Percentiles rank a stretch among this genome's conserved stretches.
These are phyloP conservation scores for Cathartes aura DNA, from an alignment of 2,113 vertebrate species.

Conservation along the genomic window DNA sequence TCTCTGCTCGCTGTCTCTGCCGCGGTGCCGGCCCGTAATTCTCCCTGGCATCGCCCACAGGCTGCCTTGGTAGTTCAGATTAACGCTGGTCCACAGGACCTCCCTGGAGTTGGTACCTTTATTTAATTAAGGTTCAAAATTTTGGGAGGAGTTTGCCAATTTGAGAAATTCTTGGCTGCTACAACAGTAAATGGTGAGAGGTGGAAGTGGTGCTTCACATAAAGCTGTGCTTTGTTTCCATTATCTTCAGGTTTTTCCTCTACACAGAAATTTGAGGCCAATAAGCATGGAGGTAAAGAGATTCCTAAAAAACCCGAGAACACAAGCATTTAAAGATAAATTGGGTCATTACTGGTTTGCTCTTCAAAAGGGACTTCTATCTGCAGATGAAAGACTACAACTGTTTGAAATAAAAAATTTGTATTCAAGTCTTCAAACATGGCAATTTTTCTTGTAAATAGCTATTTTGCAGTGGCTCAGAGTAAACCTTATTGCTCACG, in stretches of 20 bases:
- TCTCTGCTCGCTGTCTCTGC: too few relatives aligned
- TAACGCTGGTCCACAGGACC: fast-evolving
- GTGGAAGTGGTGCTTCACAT: background rate
- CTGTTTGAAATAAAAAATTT: background rate
- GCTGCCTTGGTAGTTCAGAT: fast-evolving
- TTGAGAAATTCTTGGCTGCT: background rate
- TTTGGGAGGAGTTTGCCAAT: background rate
- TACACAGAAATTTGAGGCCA: background rate
- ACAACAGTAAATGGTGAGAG: background rate
- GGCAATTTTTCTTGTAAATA: background rate
- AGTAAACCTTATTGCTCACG: background rate
- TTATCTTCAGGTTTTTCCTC: background rate
- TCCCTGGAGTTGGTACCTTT: background rate
- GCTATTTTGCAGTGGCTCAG: background rate
- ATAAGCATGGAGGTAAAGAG: background rate
- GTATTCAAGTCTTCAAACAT: background rate
- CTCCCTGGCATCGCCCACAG: fast-evolving
- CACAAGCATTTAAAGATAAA: background rate
- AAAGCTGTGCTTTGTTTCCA: too few relatives aligned
- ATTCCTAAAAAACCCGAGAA: background rate
- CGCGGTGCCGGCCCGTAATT: fast-evolving
- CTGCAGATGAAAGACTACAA: background rate
- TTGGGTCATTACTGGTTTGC: background rate
- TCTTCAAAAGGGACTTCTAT: background rate
- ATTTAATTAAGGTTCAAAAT: too few relatives aligned